Percentiles rank a stretch among this genome's conserved stretches.
These are phyloP conservation scores for Caenorhabditis uteleia DNA, from an alignment of 2,888 invertebrate species.

Conservation along the genomic window DNA sequence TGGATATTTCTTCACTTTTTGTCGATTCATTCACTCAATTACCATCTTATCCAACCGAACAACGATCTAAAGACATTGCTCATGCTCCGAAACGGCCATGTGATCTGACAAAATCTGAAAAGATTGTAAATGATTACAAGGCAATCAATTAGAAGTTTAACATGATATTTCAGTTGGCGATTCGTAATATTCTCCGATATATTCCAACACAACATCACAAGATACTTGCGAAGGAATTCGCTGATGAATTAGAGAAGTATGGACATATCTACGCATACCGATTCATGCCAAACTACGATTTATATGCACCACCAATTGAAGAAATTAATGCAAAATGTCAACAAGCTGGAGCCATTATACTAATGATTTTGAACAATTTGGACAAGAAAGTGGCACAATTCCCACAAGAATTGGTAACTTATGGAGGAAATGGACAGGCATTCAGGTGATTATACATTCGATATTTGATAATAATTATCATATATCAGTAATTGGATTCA, in stretches of 20 bases:
- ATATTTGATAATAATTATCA: not conserved
- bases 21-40: slow-evolving; percentile 54
- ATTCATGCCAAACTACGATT: slow-evolving; percentile 69
- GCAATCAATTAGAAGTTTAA: not conserved
- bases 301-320: slow-evolving; percentile 54
- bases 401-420: slow-evolving; percentile 76
- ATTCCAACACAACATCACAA: slow-evolving; percentile 73
- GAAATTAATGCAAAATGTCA: slow-evolving; percentile 56
- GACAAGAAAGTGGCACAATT: slow-evolving; percentile 75
- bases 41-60: slow-evolving; percentile 44
- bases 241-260: slow-evolving; percentile 73
- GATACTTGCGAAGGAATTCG: slow-evolving; percentile 72
- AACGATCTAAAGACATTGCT: slow-evolving; percentile 42
- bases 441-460: slow-evolving; percentile 68
- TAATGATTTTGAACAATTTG: slow-evolving; percentile 77
- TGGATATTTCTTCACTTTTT: slow-evolving; percentile 20
- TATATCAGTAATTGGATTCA: slow-evolving; percentile 75
- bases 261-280: slow-evolving; percentile 77
- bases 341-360: slow-evolving; percentile 74
- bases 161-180: slow-evolving; percentile 72
- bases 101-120: slow-evolving; percentile 54
- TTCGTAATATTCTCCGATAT: slow-evolving; percentile 75
- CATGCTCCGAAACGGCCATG: slow-evolving; percentile 62
- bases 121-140: slow-evolving; percentile 37
- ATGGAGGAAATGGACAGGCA: slow-evolving; percentile 77